A percentile compares a stretch with the other conserved stretches of the same genome.
These are phyloP conservation scores for Chymomyza caudatula DNA, from an alignment of 2,888 invertebrate genomes.

Conservation along the genomic window DNA sequence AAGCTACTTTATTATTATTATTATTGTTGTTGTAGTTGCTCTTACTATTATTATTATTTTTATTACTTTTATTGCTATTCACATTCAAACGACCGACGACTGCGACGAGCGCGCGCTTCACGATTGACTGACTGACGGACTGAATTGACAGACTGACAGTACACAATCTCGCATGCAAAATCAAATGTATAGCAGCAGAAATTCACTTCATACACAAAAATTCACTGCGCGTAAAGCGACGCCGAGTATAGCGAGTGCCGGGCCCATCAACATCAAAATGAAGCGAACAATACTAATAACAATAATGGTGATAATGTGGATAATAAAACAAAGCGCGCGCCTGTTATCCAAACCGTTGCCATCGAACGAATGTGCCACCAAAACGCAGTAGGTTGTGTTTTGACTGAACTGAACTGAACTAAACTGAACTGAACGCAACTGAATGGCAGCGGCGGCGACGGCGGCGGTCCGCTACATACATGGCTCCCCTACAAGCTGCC, in stretches of 20 bases:
- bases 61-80: constrained; percentile 24
- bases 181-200: too few species aligned
- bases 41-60: constrained; percentile 41
- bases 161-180: too few species aligned
- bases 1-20: constrained; percentile 31
- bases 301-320: constrained; percentile 76
- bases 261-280: background rate
- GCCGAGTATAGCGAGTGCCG: background rate
- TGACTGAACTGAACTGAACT: constrained; percentile 72
- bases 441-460: constrained; percentile 26
- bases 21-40: constrained; percentile 37
- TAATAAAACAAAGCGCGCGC: constrained; percentile 79
- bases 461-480: too few species aligned
- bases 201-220: background rate
- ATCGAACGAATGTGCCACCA: constrained; percentile 79
- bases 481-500: background rate
- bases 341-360: constrained; percentile 79
- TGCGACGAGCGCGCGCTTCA: constrained; percentile 50
- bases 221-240: background rate
- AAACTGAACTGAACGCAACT: constrained; percentile 55
- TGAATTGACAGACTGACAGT: background rate
- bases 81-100: constrained; percentile 48
- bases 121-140: constrained; percentile 26
- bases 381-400: constrained; percentile 78
- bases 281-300: constrained; percentile 63